A percentile compares a stretch with the other conserved stretches of the same genome.
Evolutionary conservation across 2,797 vertebrate genomes (phyloP).

Genomic region (Neomorphus geoffroyi): DNA sequence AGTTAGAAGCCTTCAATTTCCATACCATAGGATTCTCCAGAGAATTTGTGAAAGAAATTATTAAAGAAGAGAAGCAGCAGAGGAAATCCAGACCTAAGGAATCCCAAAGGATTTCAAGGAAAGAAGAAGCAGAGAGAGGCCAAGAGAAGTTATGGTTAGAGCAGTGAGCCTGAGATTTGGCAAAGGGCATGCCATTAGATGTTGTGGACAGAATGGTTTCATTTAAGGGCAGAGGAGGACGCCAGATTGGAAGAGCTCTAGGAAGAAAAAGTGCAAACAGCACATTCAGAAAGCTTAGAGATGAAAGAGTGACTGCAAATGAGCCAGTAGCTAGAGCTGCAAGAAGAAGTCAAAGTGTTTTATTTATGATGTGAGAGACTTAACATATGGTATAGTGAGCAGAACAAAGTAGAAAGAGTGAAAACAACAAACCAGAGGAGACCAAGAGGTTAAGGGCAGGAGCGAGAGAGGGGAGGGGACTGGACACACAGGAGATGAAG

Average conservation of each 20-base stretch:
- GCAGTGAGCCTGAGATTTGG: slow-evolving; percentile 48
- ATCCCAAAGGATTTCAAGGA: slow-evolving; percentile 34
- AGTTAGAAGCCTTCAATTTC: not conserved
- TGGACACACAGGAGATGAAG: not conserved
- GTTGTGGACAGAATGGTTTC: slow-evolving; percentile 65
- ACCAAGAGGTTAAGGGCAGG: slow-evolving; percentile 12
- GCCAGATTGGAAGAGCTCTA: slow-evolving; percentile 56
- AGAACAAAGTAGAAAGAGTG: slow-evolving; percentile 15
- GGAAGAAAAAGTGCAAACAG: slow-evolving; percentile 68
- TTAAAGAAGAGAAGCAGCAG: not conserved
- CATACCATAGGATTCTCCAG: not conserved
- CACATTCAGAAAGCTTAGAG: slow-evolving; percentile 38
- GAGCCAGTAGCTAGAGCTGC: slow-evolving; percentile 49
- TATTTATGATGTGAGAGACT: slow-evolving; percentile 62
- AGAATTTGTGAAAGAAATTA: slow-evolving; percentile 8
- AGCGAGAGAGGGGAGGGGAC: not conserved
- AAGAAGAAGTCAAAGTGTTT: slow-evolving; percentile 23
- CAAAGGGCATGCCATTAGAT: slow-evolving; percentile 42
- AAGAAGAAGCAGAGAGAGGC: not conserved
- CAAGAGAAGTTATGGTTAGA: slow-evolving; percentile 42
- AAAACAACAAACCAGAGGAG: not conserved
- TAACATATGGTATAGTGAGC: slow-evolving; percentile 43
- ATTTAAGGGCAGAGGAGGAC: slow-evolving; percentile 52
- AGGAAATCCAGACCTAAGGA: slow-evolving; percentile 15
- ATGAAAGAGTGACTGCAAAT: slow-evolving; percentile 43